These are phyloP conservation scores for Chionodraco myersi DNA, from an alignment of 2,113 vertebrate species.

Conservation along the genomic window DNA sequence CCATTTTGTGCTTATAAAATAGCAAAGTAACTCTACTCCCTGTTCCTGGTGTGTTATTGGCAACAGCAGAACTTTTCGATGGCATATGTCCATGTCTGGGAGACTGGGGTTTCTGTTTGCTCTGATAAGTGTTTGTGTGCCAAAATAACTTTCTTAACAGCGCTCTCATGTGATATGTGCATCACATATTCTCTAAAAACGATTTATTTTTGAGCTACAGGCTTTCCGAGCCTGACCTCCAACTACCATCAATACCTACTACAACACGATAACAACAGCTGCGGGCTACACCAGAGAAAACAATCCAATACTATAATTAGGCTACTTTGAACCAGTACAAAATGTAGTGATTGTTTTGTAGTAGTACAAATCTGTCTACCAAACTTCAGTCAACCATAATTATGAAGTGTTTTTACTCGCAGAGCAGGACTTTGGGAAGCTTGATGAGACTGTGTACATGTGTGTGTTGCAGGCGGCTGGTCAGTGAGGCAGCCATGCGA, in stretches of 20 bases:
- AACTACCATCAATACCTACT: slow-evolving; percentile 56
- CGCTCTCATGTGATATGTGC: background rate
- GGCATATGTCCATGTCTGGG: background rate
- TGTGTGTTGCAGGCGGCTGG: slow-evolving; percentile 69
- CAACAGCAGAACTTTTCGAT: background rate
- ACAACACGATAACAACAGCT: slow-evolving; percentile 48
- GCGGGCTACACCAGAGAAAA: slow-evolving; percentile 52
- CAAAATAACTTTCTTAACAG: background rate
- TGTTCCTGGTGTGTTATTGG: slow-evolving; percentile 5
- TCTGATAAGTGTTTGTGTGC: background rate
- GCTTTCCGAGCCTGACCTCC: slow-evolving; percentile 25
- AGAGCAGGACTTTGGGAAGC: slow-evolving; percentile 2
- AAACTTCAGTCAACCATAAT: background rate
- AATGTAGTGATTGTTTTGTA: slow-evolving; percentile 21
- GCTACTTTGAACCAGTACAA: slow-evolving; percentile 46
- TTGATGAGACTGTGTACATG: slow-evolving; percentile 16
- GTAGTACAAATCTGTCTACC: slow-evolving; percentile 19
- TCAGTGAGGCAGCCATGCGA: slow-evolving; percentile 78
- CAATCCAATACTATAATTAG: slow-evolving; percentile 73
- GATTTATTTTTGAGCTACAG: slow-evolving; percentile 22
- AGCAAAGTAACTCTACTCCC: background rate
- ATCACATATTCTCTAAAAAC: slow-evolving; percentile 10
- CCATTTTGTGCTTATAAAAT: slow-evolving; percentile 64
- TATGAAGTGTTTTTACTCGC: background rate
- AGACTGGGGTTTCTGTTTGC: slow-evolving; percentile 3